These are phyloP conservation scores for Terrapene triunguis DNA, from an alignment of 2,113 vertebrate species.

Conservation along the genomic window DNA sequence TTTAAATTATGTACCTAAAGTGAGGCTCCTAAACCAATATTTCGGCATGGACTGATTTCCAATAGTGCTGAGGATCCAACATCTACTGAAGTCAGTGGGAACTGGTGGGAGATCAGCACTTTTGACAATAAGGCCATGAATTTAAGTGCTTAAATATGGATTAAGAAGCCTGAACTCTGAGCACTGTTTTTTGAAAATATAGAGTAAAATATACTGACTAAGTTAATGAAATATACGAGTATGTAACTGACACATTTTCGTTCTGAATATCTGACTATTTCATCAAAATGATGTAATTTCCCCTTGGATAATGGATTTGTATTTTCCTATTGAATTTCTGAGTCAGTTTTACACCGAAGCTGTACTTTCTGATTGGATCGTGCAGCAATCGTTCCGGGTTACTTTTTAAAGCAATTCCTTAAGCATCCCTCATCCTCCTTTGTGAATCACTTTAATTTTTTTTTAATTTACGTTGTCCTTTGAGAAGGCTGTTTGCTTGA, in stretches of 20 bases:
- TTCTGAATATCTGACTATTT: background rate
- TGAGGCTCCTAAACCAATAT: background rate
- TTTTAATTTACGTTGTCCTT: background rate
- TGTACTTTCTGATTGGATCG: background rate
- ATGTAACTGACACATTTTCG: background rate
- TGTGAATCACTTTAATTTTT: background rate
- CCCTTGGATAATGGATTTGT: background rate
- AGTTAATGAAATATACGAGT: background rate
- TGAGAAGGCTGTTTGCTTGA: background rate
- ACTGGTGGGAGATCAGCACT: background rate
- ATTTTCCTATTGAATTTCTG: background rate
- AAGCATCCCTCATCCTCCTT: background rate
- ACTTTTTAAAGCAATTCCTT: background rate
- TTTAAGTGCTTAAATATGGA: background rate
- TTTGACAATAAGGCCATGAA: background rate
- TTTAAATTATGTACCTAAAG: background rate
- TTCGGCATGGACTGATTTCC: background rate
- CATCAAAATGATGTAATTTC: background rate
- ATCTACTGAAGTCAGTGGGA: background rate
- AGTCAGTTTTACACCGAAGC: background rate
- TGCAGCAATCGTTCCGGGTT: background rate
- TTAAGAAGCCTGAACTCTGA: background rate
- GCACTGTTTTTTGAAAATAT: background rate
- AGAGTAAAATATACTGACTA: background rate
- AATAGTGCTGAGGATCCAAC: background rate